These are phyloP conservation scores for Eupithecia subfuscata DNA, from an alignment of 2,888 invertebrate genomes.

Conservation along the genomic window DNA sequence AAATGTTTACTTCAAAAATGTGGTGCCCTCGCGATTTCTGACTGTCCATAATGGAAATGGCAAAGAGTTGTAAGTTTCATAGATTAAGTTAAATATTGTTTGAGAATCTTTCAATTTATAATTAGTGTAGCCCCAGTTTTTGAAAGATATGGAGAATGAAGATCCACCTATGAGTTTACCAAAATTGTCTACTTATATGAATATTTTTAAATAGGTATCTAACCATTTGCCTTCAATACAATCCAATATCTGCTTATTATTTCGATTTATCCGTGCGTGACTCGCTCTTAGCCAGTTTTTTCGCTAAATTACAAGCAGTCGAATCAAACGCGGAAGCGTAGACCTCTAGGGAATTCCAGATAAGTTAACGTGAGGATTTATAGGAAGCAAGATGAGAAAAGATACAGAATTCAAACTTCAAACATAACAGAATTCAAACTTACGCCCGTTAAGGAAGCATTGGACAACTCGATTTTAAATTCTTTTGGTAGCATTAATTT, in stretches of 20 bases:
- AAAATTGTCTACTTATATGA: background rate
- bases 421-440: constrained; percentile 50
- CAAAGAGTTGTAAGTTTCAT: background rate
- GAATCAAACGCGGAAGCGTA: constrained; percentile 20
- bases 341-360: background rate
- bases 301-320: background rate
- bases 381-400: background rate
- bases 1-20: constrained; percentile 9
- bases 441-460: constrained; percentile 60
- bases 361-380: background rate
- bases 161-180: background rate
- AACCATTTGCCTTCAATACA: background rate
- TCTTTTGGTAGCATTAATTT: constrained; percentile 65
- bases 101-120: no score
- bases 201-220: background rate
- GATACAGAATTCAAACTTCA: no score
- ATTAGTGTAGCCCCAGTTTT: background rate
- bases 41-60: no score
- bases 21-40: background rate
- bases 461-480: constrained; percentile 59
- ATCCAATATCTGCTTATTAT: background rate
- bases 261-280: background rate
- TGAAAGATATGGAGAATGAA: background rate
- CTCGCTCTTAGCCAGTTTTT: constrained; percentile 1
- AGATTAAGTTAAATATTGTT: background rate